phyloP scores from a whole-genome alignment of 2,113 vertebrate species.

The Hylia prasina region DNA sequence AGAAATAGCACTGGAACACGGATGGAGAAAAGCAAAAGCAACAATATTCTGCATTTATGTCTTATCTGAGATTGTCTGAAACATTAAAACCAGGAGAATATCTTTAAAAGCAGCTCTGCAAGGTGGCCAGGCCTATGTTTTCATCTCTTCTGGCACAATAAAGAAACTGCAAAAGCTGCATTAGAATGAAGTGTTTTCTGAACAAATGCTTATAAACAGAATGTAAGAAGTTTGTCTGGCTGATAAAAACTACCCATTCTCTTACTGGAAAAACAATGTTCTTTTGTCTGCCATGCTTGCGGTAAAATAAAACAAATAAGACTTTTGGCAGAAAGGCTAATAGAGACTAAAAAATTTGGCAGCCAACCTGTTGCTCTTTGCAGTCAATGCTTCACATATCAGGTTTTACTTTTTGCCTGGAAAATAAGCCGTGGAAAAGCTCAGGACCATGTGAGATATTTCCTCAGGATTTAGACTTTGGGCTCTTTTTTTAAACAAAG shows the following conservation, averaged over 20 bases:
- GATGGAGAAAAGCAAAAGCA: not conserved
- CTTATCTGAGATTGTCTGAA: not conserved
- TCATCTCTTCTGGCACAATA: not conserved
- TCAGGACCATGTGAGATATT: not conserved
- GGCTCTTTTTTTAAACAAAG: not conserved
- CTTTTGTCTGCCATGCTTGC: not conserved
- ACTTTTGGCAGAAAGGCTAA: not conserved
- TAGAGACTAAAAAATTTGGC: not conserved
- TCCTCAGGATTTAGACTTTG: not conserved
- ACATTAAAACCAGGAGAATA: not conserved
- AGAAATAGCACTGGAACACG: not conserved
- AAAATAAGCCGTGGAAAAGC: not conserved
- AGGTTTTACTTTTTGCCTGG: not conserved
- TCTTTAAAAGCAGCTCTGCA: not conserved
- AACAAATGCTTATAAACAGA: not conserved
- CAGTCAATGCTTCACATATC: not conserved
- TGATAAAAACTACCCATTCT: not conserved
- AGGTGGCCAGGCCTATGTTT: not conserved
- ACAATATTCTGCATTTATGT: fast-evolving
- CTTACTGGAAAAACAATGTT: not conserved
- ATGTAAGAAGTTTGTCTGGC: not conserved
- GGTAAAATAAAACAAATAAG: not conserved
- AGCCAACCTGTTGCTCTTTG: not conserved
- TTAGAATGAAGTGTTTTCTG: not conserved
- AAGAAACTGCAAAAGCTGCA: not conserved